Percentiles rank a stretch among this genome's conserved stretches.
phyloP scores from a whole-genome alignment of 2,888 invertebrate genomes.

The Dryocosmus kuriphilus region DNA sequence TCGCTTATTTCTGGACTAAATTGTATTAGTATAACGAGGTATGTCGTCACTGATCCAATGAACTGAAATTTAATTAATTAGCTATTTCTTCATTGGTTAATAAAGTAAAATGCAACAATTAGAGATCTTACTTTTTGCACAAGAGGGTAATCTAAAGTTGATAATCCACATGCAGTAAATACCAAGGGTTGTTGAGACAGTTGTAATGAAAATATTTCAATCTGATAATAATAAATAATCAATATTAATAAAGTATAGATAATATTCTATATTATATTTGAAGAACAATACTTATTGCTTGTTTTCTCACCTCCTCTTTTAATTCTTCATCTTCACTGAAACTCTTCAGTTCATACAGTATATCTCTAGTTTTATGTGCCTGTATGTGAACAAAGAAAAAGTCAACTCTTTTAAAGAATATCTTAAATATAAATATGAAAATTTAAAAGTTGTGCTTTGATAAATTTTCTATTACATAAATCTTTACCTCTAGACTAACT shows the following conservation, averaged over 20 bases:
- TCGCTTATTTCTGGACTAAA: not conserved
- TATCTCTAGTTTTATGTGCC: not conserved
- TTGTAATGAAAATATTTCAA: constrained; percentile 18
- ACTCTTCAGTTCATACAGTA: constrained; percentile 15
- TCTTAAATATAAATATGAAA: too few species aligned
- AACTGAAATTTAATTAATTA: not conserved
- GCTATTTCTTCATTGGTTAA: too few species aligned
- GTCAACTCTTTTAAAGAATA: not conserved
- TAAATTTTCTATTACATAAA: not conserved
- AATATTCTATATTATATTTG: not conserved
- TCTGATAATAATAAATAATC: not conserved
- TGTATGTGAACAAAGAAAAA: not conserved
- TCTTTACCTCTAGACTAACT: constrained; percentile 8
- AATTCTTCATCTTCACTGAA: constrained; percentile 4
- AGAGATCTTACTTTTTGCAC: not conserved
- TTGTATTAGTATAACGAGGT: constrained; percentile 13
- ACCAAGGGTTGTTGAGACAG: not conserved
- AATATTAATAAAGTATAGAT: not conserved
- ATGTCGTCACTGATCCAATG: constrained; percentile 7
- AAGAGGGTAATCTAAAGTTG: not conserved
- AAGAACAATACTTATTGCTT: not conserved
- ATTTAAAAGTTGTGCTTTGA: too few species aligned
- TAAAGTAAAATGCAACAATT: not conserved
- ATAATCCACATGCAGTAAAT: constrained; percentile 8
- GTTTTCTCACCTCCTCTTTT: constrained; percentile 12